Evolutionary conservation across 2,113 vertebrate genomes (phyloP).

Genomic region (Heterochromis multidens): DNA sequence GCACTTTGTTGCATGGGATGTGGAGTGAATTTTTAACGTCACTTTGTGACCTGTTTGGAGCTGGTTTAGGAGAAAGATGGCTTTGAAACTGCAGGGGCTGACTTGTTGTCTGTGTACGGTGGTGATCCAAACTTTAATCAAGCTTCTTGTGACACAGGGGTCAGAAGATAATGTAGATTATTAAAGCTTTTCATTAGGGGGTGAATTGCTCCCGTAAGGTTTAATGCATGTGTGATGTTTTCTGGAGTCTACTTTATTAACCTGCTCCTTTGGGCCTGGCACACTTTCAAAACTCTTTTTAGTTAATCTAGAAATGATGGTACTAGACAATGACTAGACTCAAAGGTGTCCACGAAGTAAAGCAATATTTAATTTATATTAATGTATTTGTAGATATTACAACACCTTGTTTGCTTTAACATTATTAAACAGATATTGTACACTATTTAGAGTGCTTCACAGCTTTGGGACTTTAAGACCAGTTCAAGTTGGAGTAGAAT

Average conservation of each 20-base stretch:
- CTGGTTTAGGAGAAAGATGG: background rate
- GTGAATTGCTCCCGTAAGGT: slow-evolving; percentile 29
- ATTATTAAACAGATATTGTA: background rate
- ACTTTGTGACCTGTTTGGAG: slow-evolving; percentile 32
- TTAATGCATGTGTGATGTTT: slow-evolving; percentile 34
- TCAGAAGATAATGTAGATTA: slow-evolving; percentile 47
- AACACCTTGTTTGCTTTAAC: background rate
- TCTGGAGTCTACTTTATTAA: slow-evolving; percentile 50
- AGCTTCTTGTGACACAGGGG: slow-evolving; percentile 39
- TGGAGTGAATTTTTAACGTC: slow-evolving; percentile 17
- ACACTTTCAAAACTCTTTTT: slow-evolving; percentile 6
- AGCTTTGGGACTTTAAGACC: background rate
- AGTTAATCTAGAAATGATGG: slow-evolving; percentile 1
- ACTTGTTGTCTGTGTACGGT: slow-evolving; percentile 4
- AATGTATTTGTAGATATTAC: background rate
- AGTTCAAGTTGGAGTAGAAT: background rate
- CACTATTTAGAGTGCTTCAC: background rate
- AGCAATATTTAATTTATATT: background rate
- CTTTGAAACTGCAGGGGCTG: background rate
- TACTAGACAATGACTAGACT: slow-evolving; percentile 26
- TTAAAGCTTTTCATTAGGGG: slow-evolving; percentile 48
- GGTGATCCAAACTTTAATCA: slow-evolving; percentile 37
- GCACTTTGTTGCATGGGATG: slow-evolving; percentile 31
- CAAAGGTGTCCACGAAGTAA: background rate
- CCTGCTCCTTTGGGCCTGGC: slow-evolving; percentile 24